Base-by-base conservation (phyloP, 2,797 vertebrate species). In the Micrastur ruficollis region DNA sequence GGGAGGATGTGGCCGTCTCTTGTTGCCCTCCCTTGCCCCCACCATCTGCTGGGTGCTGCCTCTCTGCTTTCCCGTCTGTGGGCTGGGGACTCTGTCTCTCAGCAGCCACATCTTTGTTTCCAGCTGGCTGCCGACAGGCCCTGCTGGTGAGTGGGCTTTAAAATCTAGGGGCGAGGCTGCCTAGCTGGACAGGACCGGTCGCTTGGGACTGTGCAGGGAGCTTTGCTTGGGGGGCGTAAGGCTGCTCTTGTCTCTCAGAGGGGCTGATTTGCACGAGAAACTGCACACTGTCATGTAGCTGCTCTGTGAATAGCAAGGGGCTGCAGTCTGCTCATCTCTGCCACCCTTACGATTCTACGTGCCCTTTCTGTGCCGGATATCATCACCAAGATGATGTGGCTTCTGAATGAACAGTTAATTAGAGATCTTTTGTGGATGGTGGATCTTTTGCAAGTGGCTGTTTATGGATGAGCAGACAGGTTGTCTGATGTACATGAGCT, bases 11-110 rank as follows among this genome's bases (percentile, higher is more conserved):
- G 61, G 67, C 71, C 27, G 2, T 36, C 55, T 59, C 32, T 21
- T 65, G 21, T 42, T 61, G 71, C 61, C 62, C 61, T 82, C 63
- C 63, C 52, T 90, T 95, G 93, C 67, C 90, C 94, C 49, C 25
- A 31, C 92, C 94, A 97, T 95, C 92, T 95, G 94, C 52, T 95
- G 65, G 25, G 25, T 87, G 65, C 46, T 80, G 65, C 56, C 74
- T 94, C 74, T 31, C 46, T 95, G 71, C 61, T 93, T 92, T 85
- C 55, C 93, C 93, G 82, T 97, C 88, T 97, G 91, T 80, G 63
- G 29, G 61, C 53, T 76, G 81, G 63, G 61, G 36, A 49, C 81
- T 90, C 42, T 27, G 36, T 58, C 76, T 93, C 79, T 90, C 87
- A 63, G 59, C 76, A 94, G 73, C 44, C 58, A 34, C 70, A 86